phyloP scores from a whole-genome alignment of 1,140 invertebrate species.

The Melipona quadrifasciata region DNA sequence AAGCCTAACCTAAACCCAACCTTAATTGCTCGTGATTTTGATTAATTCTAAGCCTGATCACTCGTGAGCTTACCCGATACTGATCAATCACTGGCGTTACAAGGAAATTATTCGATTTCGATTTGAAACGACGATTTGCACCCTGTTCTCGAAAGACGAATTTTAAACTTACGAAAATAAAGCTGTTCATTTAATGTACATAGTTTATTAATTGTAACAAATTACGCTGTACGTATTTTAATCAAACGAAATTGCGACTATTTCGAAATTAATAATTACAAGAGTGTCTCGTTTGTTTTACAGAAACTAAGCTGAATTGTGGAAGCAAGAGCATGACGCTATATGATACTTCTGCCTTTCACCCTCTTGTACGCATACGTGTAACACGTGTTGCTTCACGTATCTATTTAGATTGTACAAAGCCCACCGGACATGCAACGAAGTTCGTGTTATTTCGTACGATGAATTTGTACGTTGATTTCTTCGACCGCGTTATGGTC shows the following conservation, averaged over 20 bases:
- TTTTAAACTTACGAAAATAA: neutral
- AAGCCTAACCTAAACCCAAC: neutral
- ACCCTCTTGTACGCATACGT: neutral
- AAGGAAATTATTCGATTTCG: neutral
- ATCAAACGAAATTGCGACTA: too few relatives aligned
- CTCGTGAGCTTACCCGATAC: neutral
- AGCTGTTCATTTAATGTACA: too few relatives aligned
- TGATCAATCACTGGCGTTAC: neutral
- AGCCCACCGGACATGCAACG: neutral
- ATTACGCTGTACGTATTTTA: too few relatives aligned
- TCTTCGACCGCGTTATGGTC: neutral
- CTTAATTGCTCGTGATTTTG: neutral
- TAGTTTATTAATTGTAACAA: too few relatives aligned
- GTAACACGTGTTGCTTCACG: neutral
- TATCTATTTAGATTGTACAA: neutral
- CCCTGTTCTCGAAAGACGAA: neutral
- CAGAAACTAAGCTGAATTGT: neutral
- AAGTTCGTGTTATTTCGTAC: neutral
- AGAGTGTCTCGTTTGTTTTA: neutral
- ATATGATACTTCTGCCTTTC: neutral
- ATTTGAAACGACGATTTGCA: neutral
- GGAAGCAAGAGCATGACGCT: neutral
- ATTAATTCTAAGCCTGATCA: neutral
- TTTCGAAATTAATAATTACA: too few relatives aligned
- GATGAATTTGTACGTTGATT: neutral